These are phyloP conservation scores for Sardinella longiceps DNA, from an alignment of 2,797 vertebrate species.

Conservation along the genomic window DNA sequence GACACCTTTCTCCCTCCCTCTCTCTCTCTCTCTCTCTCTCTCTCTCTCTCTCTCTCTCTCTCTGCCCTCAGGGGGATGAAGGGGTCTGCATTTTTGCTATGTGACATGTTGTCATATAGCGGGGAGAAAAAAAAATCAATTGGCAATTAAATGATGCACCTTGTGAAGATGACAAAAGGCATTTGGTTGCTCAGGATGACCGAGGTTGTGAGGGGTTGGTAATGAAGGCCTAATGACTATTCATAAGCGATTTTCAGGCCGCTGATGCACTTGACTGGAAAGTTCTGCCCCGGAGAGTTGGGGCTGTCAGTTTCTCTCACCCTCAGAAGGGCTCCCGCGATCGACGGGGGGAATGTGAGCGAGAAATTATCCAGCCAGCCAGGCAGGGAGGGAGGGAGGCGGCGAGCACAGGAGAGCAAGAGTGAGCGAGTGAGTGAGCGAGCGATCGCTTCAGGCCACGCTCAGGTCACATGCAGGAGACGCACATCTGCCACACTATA, in stretches of 20 bases:
- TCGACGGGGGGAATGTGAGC: slow-evolving; percentile 91
- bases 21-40: too few relatives aligned
- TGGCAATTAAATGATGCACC: slow-evolving; percentile 99
- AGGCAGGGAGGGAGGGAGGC: too few relatives aligned
- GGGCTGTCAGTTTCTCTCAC: slow-evolving; percentile 99
- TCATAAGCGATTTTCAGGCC: slow-evolving; percentile 98
- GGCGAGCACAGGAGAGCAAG: too few relatives aligned
- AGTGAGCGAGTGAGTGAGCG: background rate
- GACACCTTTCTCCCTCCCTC: slow-evolving; percentile 55
- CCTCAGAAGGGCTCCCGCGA: slow-evolving; percentile 90
- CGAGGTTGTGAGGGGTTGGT: slow-evolving; percentile 88
- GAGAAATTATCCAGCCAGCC: slow-evolving; percentile 88
- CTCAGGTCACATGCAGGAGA: slow-evolving; percentile 93
- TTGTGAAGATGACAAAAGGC: slow-evolving; percentile 99
- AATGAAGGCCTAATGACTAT: slow-evolving; percentile 99
- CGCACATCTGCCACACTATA: slow-evolving; percentile 95
- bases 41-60: slow-evolving; percentile 48
- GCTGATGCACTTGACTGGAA: slow-evolving; percentile 98
- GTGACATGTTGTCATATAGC: slow-evolving; percentile 97
- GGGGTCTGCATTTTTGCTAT: slow-evolving; percentile 88
- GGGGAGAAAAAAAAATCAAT: slow-evolving; percentile 86
- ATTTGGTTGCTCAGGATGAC: slow-evolving; percentile 89
- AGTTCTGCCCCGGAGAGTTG: slow-evolving; percentile 98
- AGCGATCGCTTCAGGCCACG: slow-evolving; percentile 80
- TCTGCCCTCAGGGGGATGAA: slow-evolving; percentile 79